Evolutionary conservation across 2,888 invertebrate species (phyloP).

Genomic region (Pterostichus madidus): DNA sequence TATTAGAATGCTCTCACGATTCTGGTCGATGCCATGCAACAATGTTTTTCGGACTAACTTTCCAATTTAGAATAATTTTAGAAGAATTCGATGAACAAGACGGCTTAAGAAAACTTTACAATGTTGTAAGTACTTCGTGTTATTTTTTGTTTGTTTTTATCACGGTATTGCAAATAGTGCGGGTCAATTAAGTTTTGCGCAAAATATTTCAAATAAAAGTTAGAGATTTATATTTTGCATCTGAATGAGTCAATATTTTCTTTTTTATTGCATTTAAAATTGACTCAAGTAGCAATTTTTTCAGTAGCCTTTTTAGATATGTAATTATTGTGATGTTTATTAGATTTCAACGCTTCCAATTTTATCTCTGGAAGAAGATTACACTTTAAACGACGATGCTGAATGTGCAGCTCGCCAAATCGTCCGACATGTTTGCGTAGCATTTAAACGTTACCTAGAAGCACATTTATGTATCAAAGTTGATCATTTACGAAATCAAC

Average conservation of each 20-base stretch:
- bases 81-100: slow-evolving; percentile 97
- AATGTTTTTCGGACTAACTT: slow-evolving; percentile 98
- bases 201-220: not conserved
- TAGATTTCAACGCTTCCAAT: slow-evolving; percentile 93
- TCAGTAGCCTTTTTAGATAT: not conserved
- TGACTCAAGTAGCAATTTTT: too few species aligned
- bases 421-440: slow-evolving; percentile 93
- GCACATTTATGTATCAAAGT: slow-evolving; percentile 91
- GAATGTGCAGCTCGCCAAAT: slow-evolving; percentile 94
- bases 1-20: slow-evolving; percentile 94
- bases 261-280: too few species aligned
- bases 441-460: slow-evolving; percentile 93
- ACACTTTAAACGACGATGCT: slow-evolving; percentile 88
- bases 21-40: slow-evolving; percentile 98
- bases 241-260: too few species aligned
- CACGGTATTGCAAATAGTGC: too few species aligned
- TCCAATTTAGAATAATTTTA: slow-evolving; percentile 94
- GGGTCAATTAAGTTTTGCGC: too few species aligned
- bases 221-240: too few species aligned
- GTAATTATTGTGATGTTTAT: slow-evolving; percentile 10
- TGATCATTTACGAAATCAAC: slow-evolving; percentile 83
- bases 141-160: too few species aligned
- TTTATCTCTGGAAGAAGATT: slow-evolving; percentile 86
- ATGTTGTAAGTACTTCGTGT: slow-evolving; percentile 84
- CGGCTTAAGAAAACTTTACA: slow-evolving; percentile 94